A percentile compares a stretch with the other conserved stretches of the same genome.
These are phyloP conservation scores for Bimastos eiseni DNA, from an alignment of 2,888 invertebrate genomes.

Conservation along the genomic window DNA sequence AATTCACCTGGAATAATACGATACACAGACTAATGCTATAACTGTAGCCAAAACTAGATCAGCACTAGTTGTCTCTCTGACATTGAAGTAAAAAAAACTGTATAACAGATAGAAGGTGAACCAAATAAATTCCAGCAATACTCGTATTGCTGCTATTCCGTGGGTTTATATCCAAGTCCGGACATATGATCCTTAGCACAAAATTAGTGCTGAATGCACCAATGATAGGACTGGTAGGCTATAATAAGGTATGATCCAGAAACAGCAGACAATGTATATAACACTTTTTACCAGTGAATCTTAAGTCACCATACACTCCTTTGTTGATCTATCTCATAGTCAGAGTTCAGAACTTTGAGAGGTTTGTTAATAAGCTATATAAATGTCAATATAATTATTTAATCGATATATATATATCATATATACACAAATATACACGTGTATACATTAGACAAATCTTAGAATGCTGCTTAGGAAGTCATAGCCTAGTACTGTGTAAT, in stretches of 20 bases:
- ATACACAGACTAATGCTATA: background rate
- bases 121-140: background rate
- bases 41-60: background rate
- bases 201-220: background rate
- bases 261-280: background rate
- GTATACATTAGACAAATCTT: background rate
- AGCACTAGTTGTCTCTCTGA: background rate
- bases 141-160: background rate
- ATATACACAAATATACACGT: background rate
- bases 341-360: background rate
- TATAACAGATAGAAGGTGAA: background rate
- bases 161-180: too few relatives aligned
- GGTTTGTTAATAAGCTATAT: background rate
- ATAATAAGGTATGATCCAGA: background rate
- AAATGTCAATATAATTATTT: background rate
- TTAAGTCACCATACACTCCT: background rate
- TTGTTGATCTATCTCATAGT: background rate
- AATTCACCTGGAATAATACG: background rate
- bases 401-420: background rate
- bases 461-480: background rate
- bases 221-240: background rate
- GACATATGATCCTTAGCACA: too few relatives aligned
- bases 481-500: background rate
- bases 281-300: background rate
- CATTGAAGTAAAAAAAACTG: background rate